Conservation (phyloP, 1,140 invertebrate species). For the Drosophila erecta region DNA sequence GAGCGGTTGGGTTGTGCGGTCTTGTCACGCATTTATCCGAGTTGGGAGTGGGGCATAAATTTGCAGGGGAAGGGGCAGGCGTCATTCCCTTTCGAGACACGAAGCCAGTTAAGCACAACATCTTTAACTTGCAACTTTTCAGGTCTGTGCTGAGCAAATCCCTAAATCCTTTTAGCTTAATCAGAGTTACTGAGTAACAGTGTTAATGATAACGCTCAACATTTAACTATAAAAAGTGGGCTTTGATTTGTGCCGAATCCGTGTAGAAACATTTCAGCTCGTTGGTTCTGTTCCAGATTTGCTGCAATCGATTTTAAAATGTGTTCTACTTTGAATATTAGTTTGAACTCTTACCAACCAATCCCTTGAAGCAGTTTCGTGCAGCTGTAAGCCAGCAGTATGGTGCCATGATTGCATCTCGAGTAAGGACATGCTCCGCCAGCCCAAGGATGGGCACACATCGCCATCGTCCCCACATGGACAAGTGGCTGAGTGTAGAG, state of each 20-base stretch:
- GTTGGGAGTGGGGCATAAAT: slow-evolving; percentile 2
- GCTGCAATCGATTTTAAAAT: too few relatives aligned
- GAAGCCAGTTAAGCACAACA: neutral
- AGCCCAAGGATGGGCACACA: slow-evolving; percentile 1
- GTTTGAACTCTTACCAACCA: too few relatives aligned
- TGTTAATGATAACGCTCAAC: too few relatives aligned
- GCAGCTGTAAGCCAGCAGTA: slow-evolving; percentile 8
- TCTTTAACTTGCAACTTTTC: neutral
- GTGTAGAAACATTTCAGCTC: too few relatives aligned
- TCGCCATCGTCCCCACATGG: slow-evolving; percentile 10
- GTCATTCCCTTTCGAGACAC: neutral
- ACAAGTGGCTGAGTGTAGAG: slow-evolving; percentile 20
- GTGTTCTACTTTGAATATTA: too few relatives aligned
- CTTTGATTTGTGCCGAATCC: too few relatives aligned
- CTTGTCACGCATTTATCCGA: slow-evolving; percentile 21
- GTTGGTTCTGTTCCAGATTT: too few relatives aligned
- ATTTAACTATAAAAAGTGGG: too few relatives aligned
- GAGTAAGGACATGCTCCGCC: slow-evolving; percentile 20
- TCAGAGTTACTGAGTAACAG: too few relatives aligned
- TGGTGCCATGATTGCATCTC: slow-evolving; percentile 20
- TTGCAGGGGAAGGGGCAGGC: neutral
- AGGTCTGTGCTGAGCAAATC: too few relatives aligned
- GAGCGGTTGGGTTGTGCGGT: slow-evolving; percentile 1
- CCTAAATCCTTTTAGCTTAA: too few relatives aligned
- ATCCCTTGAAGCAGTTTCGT: neutral